These are phyloP conservation scores for Ceratotherium simum DNA, from an alignment of 2,113 vertebrate species.

Conservation along the genomic window DNA sequence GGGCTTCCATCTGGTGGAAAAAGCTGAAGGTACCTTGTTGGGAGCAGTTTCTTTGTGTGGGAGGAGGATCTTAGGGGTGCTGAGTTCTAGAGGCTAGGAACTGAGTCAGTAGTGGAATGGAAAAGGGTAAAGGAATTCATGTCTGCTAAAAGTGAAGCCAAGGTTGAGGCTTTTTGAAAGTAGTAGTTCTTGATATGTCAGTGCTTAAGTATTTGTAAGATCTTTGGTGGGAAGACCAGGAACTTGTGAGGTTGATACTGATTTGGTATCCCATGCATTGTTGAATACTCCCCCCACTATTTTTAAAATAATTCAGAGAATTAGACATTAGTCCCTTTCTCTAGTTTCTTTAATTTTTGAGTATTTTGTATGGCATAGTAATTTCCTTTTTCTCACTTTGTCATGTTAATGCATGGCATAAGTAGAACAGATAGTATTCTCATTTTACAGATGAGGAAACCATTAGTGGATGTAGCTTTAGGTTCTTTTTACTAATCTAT, in stretches of 20 bases:
- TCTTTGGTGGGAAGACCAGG: not conserved
- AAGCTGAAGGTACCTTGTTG: not conserved
- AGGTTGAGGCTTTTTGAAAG: not conserved
- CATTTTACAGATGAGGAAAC: slow-evolving; percentile 39
- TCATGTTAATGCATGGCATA: not conserved
- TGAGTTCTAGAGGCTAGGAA: not conserved
- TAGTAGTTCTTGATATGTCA: not conserved
- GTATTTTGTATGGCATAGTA: not conserved
- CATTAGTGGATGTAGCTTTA: not conserved
- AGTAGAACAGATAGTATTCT: not conserved
- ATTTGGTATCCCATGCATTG: slow-evolving; percentile 1
- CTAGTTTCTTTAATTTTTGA: not conserved
- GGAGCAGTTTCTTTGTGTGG: not conserved
- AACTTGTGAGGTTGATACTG: not conserved
- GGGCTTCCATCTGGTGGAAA: not conserved
- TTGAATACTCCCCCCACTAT: not conserved
- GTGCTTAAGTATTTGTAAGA: slow-evolving; percentile 9
- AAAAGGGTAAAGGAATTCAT: not conserved
- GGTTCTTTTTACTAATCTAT: slow-evolving; percentile 37
- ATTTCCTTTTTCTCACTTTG: not conserved
- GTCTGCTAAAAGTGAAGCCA: not conserved
- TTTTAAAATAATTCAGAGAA: slow-evolving; percentile 33
- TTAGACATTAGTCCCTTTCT: not conserved
- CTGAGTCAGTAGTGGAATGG: not conserved
- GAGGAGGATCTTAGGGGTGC: not conserved